phyloP scores from a whole-genome alignment of 30 jellyfish, hydroid and myxozoan species.

The Aurelia aurita region DNA sequence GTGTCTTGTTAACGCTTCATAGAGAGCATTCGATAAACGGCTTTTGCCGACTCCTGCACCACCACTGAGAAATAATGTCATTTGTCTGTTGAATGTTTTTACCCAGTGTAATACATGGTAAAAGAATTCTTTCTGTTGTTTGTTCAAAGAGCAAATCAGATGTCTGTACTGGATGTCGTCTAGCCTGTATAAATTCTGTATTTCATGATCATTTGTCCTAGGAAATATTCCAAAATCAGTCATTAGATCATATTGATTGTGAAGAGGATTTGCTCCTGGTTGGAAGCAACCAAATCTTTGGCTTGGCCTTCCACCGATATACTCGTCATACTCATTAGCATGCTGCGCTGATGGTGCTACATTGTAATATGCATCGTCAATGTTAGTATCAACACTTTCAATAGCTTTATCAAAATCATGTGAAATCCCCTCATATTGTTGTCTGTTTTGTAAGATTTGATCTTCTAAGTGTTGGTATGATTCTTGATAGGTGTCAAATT shows the following conservation, averaged over 20 bases:
- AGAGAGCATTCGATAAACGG: not conserved
- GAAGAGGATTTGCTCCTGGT: not conserved
- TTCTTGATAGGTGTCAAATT: not conserved
- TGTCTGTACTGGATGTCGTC: not conserved
- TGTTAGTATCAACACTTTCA: not conserved
- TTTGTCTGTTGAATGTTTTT: not conserved
- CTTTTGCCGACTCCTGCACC: conserved; percentile 45
- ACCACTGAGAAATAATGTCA: conserved; percentile 21
- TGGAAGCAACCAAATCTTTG: conserved; percentile 8
- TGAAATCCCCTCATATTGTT: not conserved
- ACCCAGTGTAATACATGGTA: not conserved
- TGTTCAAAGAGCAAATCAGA: not conserved
- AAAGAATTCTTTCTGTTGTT: conserved; percentile 11
- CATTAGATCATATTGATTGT: conserved; percentile 13
- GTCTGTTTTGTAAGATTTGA: not conserved
- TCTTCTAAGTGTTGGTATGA: not conserved
- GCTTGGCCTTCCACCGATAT: conserved; percentile 5
- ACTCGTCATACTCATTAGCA: not conserved
- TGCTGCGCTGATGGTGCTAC: conserved; percentile 38
- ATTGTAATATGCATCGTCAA: not conserved
- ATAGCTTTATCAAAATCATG: not conserved
- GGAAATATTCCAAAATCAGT: conserved; percentile 3
- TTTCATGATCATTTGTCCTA: too few species aligned
- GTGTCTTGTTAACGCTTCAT: not conserved
- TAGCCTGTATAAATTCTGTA: too few species aligned